A percentile compares a stretch with the other conserved stretches of the same genome.
Evolutionary conservation across 2,888 invertebrate species (phyloP).

Genomic region (Ormia ochracea): DNA sequence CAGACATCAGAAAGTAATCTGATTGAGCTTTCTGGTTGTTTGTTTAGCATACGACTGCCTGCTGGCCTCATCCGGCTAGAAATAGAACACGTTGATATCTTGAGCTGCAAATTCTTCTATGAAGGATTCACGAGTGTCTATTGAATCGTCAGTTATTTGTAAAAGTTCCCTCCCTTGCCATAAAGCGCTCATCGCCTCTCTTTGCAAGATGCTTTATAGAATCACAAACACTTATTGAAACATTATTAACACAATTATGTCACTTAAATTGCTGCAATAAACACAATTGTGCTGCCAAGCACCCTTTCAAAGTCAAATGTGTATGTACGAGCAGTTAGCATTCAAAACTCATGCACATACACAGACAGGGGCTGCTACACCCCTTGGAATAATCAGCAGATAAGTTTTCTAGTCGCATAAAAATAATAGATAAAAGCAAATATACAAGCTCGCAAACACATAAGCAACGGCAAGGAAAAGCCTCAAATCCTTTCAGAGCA

Average conservation of each 20-base stretch:
- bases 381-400: not conserved
- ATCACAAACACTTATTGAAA: slow-evolving; percentile 14
- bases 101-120: no score
- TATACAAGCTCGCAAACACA: not conserved
- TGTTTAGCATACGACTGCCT: no score
- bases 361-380: not conserved
- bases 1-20: no score
- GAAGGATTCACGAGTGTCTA: no score
- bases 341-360: not conserved
- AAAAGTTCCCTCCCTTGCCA: not conserved
- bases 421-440: not conserved
- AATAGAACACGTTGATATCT: no score
- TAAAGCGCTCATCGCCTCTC: not conserved
- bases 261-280: not conserved
- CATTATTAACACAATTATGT: slow-evolving; percentile 22
- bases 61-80: no score
- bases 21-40: no score
- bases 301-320: not conserved
- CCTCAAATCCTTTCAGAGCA: slow-evolving; percentile 5
- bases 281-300: not conserved
- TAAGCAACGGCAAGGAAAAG: not conserved
- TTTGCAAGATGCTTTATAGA: not conserved
- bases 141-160: no score
- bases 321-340: not conserved
- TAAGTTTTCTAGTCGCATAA: not conserved